These are phyloP conservation scores for Balaeniceps rex DNA, from an alignment of 2,113 vertebrate species.

Conservation along the genomic window DNA sequence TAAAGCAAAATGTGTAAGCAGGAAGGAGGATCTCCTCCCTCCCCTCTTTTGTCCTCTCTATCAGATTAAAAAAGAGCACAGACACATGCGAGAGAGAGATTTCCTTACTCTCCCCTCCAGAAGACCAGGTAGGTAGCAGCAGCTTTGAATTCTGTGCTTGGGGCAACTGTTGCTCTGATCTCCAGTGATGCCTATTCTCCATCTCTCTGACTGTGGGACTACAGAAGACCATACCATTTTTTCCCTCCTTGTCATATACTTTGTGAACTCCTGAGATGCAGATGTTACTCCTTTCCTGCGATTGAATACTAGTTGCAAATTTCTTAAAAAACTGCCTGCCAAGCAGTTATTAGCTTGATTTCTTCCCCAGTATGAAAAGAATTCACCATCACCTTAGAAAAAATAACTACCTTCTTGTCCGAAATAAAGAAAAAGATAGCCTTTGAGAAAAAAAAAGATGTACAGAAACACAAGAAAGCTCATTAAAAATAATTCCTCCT, in stretches of 20 bases:
- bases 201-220: background rate
- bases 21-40: background rate
- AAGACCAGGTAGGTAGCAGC: background rate
- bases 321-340: background rate
- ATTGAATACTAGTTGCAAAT: background rate
- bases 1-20: background rate
- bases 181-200: background rate
- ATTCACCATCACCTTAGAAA: background rate
- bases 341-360: background rate
- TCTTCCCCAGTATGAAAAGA: background rate
- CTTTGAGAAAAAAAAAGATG: background rate
- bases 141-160: background rate
- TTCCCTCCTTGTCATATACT: background rate
- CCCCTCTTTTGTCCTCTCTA: background rate
- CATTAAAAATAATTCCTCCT: background rate
- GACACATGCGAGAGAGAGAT: background rate
- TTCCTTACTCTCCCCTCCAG: background rate
- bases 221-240: background rate
- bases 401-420: background rate
- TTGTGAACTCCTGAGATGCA: background rate
- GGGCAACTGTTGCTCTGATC: background rate
- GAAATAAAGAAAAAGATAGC: background rate
- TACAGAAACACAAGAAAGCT: background rate
- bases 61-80: background rate
- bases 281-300: background rate